Percentiles rank a stretch among this genome's conserved stretches.
Conservation (phyloP, 2,888 invertebrate genomes). For the Sarcophaga rosellei region DNA sequence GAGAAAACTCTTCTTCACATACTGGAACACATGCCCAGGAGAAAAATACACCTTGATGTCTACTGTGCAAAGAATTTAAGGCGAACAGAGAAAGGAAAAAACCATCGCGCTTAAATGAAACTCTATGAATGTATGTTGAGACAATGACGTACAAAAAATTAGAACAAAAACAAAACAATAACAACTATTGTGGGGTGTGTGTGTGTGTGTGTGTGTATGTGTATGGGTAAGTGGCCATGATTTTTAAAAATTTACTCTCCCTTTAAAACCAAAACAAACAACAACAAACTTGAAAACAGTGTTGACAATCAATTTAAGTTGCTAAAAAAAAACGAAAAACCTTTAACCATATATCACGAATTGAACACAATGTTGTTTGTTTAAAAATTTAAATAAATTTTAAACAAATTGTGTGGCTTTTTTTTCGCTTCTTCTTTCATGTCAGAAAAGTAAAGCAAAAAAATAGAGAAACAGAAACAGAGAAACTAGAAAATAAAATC, state of each 20-base stretch:
- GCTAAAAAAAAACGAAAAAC: background rate
- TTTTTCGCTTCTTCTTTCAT: background rate
- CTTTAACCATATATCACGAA: too few relatives aligned
- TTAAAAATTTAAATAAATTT: too few relatives aligned
- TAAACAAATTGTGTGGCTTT: too few relatives aligned
- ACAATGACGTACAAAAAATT: too few relatives aligned
- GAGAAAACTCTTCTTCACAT: too few relatives aligned
- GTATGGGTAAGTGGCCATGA: background rate
- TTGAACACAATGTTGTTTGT: too few relatives aligned
- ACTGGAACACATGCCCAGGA: too few relatives aligned
- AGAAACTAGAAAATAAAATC: conserved; percentile 40
- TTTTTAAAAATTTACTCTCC: background rate
- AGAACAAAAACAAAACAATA: background rate
- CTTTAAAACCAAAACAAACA: too few relatives aligned
- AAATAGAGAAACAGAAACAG: background rate
- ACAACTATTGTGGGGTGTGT: background rate
- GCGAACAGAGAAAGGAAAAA: too few relatives aligned
- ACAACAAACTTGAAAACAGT: background rate
- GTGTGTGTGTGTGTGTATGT: background rate
- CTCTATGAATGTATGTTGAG: background rate
- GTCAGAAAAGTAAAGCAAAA: background rate
- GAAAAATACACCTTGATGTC: too few relatives aligned
- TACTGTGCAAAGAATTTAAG: too few relatives aligned
- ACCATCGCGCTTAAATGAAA: background rate
- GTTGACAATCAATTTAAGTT: background rate